Evolutionary conservation across 1,140 invertebrate species (phyloP).

Genomic region (Mycetomoellerius zeteki): DNA sequence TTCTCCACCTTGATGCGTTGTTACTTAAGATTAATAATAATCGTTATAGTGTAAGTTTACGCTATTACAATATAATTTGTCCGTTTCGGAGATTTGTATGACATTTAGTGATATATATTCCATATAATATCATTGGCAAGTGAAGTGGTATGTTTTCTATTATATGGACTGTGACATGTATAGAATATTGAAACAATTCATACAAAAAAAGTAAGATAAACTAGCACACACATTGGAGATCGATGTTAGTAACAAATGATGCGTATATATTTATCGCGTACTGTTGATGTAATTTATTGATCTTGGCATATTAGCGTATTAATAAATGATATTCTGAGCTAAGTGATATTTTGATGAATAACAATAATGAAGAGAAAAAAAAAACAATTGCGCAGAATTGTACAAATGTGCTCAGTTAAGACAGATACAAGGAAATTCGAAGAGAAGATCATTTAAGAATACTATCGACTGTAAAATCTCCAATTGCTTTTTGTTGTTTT

Average conservation of each 20-base stretch:
- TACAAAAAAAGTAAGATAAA: not conserved
- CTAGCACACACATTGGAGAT: not conserved
- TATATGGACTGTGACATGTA: not conserved
- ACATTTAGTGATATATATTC: constrained; percentile 4
- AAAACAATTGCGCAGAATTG: not conserved
- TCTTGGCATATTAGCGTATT: not conserved
- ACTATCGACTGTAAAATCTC: not conserved
- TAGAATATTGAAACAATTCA: constrained; percentile 9
- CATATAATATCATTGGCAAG: not conserved
- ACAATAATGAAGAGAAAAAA: not conserved
- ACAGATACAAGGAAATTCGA: not conserved
- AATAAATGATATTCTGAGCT: not conserved
- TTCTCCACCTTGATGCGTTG: constrained; percentile 1
- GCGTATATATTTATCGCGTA: not conserved
- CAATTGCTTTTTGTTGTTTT: constrained; percentile 15
- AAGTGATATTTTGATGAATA: not conserved
- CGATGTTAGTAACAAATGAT: not conserved
- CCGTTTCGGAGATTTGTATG: not conserved
- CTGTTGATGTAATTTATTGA: not conserved
- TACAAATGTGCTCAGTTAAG: not conserved
- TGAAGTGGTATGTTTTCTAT: not conserved
- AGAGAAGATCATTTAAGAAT: constrained; percentile 30
- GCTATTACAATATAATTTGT: constrained; percentile 29
- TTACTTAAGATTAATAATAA: constrained; percentile 32
- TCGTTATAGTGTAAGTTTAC: constrained; percentile 25